phyloP scores from a whole-genome alignment of 2,113 vertebrate species.

The Lepus timidus region DNA sequence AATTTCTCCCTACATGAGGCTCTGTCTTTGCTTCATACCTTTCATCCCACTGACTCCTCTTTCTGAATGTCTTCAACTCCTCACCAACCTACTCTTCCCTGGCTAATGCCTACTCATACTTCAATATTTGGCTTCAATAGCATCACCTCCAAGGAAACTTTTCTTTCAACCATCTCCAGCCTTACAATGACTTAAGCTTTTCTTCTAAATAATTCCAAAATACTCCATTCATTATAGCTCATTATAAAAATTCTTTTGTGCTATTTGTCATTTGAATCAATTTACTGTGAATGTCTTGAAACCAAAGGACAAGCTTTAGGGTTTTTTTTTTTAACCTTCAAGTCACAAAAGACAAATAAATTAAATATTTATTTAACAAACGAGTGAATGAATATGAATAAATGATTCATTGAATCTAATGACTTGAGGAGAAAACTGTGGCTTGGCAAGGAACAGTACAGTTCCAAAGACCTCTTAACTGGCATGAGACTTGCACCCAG shows the following conservation, averaged over 20 bases:
- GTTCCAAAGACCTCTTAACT: background rate
- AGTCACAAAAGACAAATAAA: background rate
- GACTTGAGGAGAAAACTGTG: background rate
- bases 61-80: constrained; percentile 1
- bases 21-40: background rate
- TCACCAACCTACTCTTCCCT: background rate
- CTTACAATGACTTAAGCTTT: background rate
- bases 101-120: constrained; percentile 31
- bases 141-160: constrained; percentile 35
- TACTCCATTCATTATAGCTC: background rate
- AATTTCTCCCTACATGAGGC: background rate
- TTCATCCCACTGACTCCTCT: background rate
- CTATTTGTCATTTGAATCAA: background rate
- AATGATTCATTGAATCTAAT: background rate
- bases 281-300: background rate
- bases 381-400: background rate
- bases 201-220: constrained; percentile 33
- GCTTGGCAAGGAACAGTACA: background rate
- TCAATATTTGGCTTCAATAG: background rate
- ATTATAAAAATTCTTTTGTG: constrained; percentile 22
- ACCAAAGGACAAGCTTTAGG: background rate
- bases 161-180: background rate
- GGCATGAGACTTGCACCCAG: background rate
- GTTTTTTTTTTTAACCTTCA: background rate
- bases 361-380: background rate